phyloP scores from a whole-genome alignment of 2,797 vertebrate species.

The Columba guinea region DNA sequence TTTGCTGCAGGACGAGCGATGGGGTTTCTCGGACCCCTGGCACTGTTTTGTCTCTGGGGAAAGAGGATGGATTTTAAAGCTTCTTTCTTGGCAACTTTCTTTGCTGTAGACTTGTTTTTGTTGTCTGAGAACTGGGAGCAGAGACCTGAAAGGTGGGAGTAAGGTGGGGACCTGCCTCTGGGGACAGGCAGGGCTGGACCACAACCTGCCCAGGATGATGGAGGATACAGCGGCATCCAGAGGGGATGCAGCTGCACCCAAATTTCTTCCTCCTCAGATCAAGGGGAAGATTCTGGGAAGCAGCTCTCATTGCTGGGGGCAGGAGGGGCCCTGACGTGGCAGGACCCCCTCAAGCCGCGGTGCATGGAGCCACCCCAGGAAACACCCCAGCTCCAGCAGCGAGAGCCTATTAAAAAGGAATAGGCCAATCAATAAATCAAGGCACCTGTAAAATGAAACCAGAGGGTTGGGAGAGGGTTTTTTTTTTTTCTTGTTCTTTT shows the following conservation, averaged over 20 bases:
- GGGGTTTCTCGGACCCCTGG: neutral
- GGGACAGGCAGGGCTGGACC: neutral
- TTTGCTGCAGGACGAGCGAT: neutral
- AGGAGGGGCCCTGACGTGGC: neutral
- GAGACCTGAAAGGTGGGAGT: neutral
- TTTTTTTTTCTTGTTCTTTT: neutral
- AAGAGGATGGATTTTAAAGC: neutral
- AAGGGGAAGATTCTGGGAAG: neutral
- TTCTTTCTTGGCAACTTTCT: neutral
- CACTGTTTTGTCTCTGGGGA: neutral
- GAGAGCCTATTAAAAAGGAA: constrained; percentile 40
- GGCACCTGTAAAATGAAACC: constrained; percentile 49
- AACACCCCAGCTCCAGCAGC: fast-evolving
- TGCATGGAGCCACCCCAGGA: neutral
- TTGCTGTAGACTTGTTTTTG: neutral
- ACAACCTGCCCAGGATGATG: fast-evolving
- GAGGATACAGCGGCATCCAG: neutral
- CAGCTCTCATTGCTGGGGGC: neutral
- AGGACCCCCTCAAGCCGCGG: neutral
- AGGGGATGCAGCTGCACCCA: neutral
- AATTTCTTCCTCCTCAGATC: neutral
- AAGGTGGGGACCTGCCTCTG: too few relatives aligned
- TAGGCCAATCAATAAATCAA: constrained; percentile 69
- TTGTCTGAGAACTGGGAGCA: neutral
- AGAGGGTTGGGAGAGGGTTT: neutral